phyloP scores from a whole-genome alignment of 2,113 vertebrate genomes.

The Toxotes jaculatrix region DNA sequence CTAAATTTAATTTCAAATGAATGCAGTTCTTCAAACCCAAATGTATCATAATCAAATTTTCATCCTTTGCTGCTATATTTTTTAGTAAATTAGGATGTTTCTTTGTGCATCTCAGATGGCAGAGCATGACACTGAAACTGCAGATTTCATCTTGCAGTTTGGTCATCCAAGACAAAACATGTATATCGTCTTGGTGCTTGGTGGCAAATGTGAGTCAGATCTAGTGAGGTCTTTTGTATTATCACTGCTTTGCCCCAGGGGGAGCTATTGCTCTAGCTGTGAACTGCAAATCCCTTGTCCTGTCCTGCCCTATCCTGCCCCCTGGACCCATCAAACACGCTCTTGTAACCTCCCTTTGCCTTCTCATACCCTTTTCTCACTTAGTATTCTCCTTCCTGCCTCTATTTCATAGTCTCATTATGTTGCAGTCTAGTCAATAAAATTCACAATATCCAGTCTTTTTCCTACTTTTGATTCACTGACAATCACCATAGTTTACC shows the following conservation, averaged over 20 bases:
- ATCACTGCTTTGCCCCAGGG: conserved; percentile 70
- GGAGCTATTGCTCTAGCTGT: conserved; percentile 79
- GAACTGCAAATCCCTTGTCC: conserved; percentile 16
- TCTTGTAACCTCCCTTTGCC: not conserved
- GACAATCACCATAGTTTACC: not conserved
- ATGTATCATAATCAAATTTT: not conserved
- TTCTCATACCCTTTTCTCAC: not conserved
- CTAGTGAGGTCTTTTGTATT: conserved; percentile 27
- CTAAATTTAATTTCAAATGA: not conserved
- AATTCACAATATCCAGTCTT: not conserved
- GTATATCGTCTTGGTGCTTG: not conserved
- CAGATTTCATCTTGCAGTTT: not conserved
- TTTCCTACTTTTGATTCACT: not conserved
- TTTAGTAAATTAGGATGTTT: not conserved
- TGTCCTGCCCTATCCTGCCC: conserved; percentile 28
- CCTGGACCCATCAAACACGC: conserved; percentile 4
- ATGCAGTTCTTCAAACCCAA: not conserved
- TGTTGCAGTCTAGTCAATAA: not conserved
- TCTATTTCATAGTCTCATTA: not conserved
- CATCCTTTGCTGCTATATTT: not conserved
- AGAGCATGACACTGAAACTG: not conserved
- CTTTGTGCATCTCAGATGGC: not conserved
- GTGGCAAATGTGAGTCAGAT: not conserved
- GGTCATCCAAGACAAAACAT: not conserved
- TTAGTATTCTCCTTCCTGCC: not conserved